Evolutionary conservation across 2,113 vertebrate species (phyloP), one percentile per base, ranked within the genome.

Genomic region (Eleginops maclovinus): DNA sequence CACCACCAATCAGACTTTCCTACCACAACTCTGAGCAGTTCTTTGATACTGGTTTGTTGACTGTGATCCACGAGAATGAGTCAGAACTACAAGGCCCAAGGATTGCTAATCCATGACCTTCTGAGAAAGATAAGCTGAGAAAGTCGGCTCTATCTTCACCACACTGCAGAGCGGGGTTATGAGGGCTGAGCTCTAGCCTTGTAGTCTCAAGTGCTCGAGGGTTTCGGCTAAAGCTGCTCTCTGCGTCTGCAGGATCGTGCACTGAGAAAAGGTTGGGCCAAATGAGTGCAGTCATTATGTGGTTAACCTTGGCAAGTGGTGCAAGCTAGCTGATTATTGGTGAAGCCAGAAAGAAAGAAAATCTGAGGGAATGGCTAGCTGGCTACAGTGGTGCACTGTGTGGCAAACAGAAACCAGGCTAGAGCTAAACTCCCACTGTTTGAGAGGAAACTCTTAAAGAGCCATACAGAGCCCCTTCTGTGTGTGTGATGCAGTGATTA

Each of bases 61-160:
- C 77, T 63, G 54, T 60, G 69, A 82, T 85, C 54, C 83, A 81
- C 79, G 26, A 70, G 74, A 85, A 65, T 71, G 62, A 89, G 80
- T 89, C 26, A 62, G 75, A 79, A 68, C 81, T 82, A 87, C 76
- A 82, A 77, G 72, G 82, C 81, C 81, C 81, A 69, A 71, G 75
- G 77, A 86, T 84, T 77, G 58, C 80, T 93, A 90, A 92, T 90
- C 84, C 90, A 72, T 76, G 83, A 93, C 90, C 92, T 92, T 88
- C 77, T 76, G 72, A 75, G 72, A 63, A 81, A 80, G 87, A 88
- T 93, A 88, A 91, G 79, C 78, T 19, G 66, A 82, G 75, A 81
- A 87, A 88, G 81, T 76, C 74, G 14, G 56, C 77, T 80, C 65
- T 79, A 78, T 87, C 84, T 84, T 59, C 82, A 71, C 65, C 70